phyloP scores from a whole-genome alignment of 2,797 vertebrate genomes.

The Tangara arthus region DNA sequence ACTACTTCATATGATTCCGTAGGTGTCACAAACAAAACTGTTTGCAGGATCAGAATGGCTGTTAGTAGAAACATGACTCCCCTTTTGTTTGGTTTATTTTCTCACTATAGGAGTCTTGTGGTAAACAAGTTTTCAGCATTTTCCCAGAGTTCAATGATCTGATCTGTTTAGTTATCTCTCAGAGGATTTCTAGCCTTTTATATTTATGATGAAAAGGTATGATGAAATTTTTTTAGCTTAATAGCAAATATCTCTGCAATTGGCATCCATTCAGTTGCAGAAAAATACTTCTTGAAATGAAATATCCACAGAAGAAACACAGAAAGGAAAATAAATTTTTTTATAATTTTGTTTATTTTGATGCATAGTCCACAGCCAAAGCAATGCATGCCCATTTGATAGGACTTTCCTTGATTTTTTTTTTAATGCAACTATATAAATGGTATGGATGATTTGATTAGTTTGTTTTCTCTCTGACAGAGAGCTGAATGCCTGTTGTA shows the following conservation, averaged over 20 bases:
- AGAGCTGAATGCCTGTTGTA: background rate
- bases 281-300: background rate
- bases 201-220: background rate
- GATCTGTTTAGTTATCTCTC: background rate
- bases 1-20: background rate
- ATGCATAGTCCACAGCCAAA: background rate
- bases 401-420: background rate
- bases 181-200: background rate
- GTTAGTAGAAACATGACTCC: background rate
- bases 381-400: background rate
- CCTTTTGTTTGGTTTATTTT: conserved; percentile 11
- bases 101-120: background rate
- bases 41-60: background rate
- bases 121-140: background rate
- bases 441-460: background rate
- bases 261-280: background rate
- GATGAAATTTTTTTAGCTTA: background rate
- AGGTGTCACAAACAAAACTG: background rate
- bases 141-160: background rate
- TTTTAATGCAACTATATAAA: background rate
- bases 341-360: background rate
- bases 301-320: background rate
- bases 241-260: background rate
- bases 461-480: background rate
- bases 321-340: background rate